Conservation (phyloP, 2,797 vertebrate species). For the Sitta carolinensis region DNA sequence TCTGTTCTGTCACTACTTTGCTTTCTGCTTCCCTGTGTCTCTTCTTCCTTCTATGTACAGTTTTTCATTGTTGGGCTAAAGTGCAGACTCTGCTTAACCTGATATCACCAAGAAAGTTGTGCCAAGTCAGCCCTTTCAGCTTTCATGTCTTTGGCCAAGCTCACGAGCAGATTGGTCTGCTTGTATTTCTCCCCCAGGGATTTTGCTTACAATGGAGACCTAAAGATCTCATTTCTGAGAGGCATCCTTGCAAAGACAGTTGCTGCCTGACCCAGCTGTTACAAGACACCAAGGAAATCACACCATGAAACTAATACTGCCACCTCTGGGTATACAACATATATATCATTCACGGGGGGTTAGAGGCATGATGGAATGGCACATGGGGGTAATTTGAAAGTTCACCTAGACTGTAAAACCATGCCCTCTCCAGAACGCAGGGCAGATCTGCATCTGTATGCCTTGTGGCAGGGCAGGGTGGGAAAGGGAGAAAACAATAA, state of each 20-base stretch:
- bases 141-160: background rate
- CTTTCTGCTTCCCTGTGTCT: background rate
- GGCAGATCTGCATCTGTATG: background rate
- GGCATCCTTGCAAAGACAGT: background rate
- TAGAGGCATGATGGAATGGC: background rate
- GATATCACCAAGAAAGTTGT: background rate
- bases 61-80: background rate
- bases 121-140: background rate
- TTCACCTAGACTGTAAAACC: background rate
- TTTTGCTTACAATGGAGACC: background rate
- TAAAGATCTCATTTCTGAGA: slow-evolving; percentile 9
- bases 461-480: background rate
- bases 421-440: background rate
- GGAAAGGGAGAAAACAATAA: background rate
- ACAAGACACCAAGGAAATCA: background rate
- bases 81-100: background rate
- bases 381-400: background rate
- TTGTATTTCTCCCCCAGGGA: background rate
- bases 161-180: background rate
- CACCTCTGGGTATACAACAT: background rate
- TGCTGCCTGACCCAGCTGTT: slow-evolving; percentile 33
- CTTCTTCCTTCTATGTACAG: background rate
- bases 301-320: background rate
- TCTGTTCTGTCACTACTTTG: background rate
- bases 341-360: background rate